Base-by-base conservation (phyloP, 1,140 invertebrate genomes). In the Andrena cerasifolii region DNA sequence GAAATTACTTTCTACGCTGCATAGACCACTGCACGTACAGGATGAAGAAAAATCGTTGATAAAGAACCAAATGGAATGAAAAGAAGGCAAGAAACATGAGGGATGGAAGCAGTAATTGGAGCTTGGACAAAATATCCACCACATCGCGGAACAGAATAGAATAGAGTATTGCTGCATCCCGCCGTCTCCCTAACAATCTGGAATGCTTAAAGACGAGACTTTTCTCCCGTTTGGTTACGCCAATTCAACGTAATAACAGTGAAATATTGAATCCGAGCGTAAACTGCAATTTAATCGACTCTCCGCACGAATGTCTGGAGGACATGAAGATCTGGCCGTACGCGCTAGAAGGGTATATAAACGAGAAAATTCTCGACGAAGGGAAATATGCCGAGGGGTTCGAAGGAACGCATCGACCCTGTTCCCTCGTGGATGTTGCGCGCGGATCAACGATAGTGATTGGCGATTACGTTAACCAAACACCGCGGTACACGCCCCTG, bases 401-500 rank as follows among this genome's bases (percentile, higher is more conserved):
- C 77, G 56, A 70, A 43, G 24, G 70, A 74, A 83, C 78, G 82
- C 81, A 62, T 66, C 49, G 63, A 54, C 49, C 70, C 58, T 79
- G 70, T 54, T 47, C n/a, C n/a, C n/a, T n/a, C 66, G 63, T 47
- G 31, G 36, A 80, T 51, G 80, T 66, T 40, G 36, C 36, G 67
- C 66, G 54, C 77, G 82, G 81, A 84, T 82, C 80, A 71, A 83
- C 78, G 78, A 86, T 86, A 88, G 78, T 72, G 85, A 89, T 89
- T 88, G 87, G 70, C 86, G 88, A 89, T 89, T 87, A 89, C 87
- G 88, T 88, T 89, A 89, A 89, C 88, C 88, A 88, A 89, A 89
- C 87, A 89, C 78, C 85, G 80, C 80, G 84, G 87, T 89, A 68
- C 59, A 88, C 88, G 88, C 88, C 88, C 87, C 88, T 80, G 80